Base-by-base conservation (phyloP, 2,113 vertebrate genomes). In the Zootoca vivipara region DNA sequence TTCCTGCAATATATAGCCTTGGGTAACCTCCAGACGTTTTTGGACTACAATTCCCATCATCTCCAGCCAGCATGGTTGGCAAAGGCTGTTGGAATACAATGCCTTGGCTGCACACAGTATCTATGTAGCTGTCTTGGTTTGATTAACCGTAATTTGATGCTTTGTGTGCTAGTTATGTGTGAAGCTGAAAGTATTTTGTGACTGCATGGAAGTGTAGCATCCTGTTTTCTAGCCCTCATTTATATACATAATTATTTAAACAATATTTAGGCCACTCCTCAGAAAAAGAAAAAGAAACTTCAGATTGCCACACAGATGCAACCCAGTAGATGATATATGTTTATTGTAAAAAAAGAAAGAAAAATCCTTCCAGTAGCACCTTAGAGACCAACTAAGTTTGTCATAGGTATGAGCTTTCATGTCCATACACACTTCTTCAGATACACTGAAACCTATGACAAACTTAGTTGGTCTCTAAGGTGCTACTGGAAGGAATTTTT, bases 81-180 rank as follows among this genome's bases (percentile, higher is more conserved):
- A 42, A 62, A 52, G 46, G 46, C 46, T 52, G 35, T 75, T 30
- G 69, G 28, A 82, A 4, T 42, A 46, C 40, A 30, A 22, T 33
- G 38, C 9, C 69, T 85, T 4, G 1, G 22, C 64, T 82, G 8
- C 12, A 69, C 2, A 38, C 56, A 67, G 72, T 33, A 0, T 0
- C 33, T n/a, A 26, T 64, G 16, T 15, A 28, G 26, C 24, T 82
- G 13, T n/a, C 15, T 65, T 22, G 2, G 30, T 35, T 65, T 69
- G 13, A 30, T 8, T 69, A 38, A 3, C 18, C 46, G 38, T 40
- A 20, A 18, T 82, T 69, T 82, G 64, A 42, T 69, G 12, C 15
- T 69, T 82, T 38, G 30, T 15, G 6, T 28, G 26, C 6, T 67
- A 40, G 15, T 64, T 26, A 38, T 82, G 28, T 81, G 20, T 35